Conservation (phyloP, 2,797 vertebrate species). For the Bryconaethiops microstoma region DNA sequence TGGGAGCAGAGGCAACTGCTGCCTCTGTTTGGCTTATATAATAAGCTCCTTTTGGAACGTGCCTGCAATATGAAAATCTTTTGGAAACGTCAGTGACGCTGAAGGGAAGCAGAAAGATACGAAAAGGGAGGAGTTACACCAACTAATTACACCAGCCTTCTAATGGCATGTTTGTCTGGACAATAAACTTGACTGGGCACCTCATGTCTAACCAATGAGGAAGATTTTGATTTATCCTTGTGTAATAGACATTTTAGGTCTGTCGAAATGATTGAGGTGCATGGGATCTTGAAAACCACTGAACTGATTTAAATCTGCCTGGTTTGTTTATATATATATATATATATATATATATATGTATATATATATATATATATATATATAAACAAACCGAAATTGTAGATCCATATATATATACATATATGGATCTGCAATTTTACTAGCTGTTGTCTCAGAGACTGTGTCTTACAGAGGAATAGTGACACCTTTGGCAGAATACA, state of each 20-base stretch:
- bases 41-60: slow-evolving; percentile 36
- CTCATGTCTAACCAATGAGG: background rate
- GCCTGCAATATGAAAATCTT: slow-evolving; percentile 29
- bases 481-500: slow-evolving; percentile 38
- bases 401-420: no score
- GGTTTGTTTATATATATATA: background rate
- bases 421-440: slow-evolving; percentile 3
- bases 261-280: background rate
- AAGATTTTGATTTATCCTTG: background rate
- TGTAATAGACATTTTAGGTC: background rate
- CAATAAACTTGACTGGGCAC: background rate
- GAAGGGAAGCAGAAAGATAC: slow-evolving; percentile 8
- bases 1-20: slow-evolving; percentile 46
- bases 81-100: slow-evolving; percentile 26
- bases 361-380: no score
- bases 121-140: background rate
- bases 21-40: slow-evolving; percentile 49
- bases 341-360: no score
- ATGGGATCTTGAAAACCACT: background rate
- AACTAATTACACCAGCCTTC: background rate
- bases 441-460: background rate
- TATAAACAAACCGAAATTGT: no score
- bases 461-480: slow-evolving; percentile 35
- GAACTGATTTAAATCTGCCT: background rate
- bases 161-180: background rate